Conservation (phyloP, 2,113 vertebrate species). For the Chaetura pelagica region DNA sequence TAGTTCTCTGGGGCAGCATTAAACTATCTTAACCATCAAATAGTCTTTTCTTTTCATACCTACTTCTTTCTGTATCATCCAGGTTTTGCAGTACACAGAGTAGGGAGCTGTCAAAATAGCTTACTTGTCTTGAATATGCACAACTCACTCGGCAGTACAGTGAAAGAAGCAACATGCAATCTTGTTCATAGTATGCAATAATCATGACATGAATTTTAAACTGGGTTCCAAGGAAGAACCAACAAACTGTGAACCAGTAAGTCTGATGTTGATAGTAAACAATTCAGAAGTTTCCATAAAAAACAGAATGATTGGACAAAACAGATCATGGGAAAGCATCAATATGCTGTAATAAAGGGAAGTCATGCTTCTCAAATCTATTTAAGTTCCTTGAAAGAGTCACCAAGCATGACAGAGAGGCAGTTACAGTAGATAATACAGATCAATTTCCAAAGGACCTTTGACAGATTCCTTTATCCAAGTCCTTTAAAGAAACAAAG, state of each 20-base stretch:
- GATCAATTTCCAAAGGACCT: background rate
- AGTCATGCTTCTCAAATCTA: background rate
- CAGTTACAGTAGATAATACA: background rate
- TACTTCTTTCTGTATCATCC: background rate
- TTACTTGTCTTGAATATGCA: background rate
- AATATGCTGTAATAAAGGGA: background rate
- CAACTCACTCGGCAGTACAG: background rate
- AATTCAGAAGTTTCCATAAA: background rate
- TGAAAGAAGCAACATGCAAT: background rate
- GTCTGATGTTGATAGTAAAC: background rate
- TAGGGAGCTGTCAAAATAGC: background rate
- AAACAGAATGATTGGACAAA: background rate
- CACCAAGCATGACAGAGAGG: background rate
- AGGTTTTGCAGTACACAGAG: background rate
- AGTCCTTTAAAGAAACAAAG: background rate
- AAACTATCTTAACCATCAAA: background rate
- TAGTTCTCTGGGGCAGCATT: background rate
- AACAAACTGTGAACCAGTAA: background rate
- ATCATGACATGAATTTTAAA: background rate
- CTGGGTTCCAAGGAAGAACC: background rate
- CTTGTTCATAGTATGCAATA: background rate
- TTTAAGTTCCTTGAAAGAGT: background rate
- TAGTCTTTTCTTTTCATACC: background rate
- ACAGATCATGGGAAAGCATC: background rate
- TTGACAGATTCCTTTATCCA: background rate